Evolutionary conservation across 2,797 vertebrate genomes (phyloP), one percentile per base, ranked within the genome.

Genomic region (Xenentodon cancila): DNA sequence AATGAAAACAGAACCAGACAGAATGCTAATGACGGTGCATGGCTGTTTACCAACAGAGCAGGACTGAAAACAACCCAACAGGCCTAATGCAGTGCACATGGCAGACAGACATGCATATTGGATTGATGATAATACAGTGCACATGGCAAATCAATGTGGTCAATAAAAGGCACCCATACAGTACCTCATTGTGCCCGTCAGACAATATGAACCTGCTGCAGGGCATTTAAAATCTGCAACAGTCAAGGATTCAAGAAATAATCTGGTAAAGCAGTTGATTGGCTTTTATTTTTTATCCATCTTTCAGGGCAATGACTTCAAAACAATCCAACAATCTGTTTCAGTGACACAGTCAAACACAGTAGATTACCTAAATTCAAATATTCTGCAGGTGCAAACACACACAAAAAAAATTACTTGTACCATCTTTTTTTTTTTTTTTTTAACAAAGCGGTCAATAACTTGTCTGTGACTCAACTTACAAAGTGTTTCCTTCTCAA

Each of bases 61-160:
- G 43, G 18, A 63, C 21, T 49, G 60, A 75, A 51, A 71, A 50
- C 70, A 25, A 40, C 15, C 13, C 51, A 72, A 53, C 63, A 64
- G 44, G 45, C 32, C 55, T 83, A 71, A 84, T 81, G 56, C 66
- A 77, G 59, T 75, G 45, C 59, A 51, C 45, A 42, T n/a, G 4
- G 54, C 50, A 43, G 32, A 68, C 51, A 71, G 67, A 75, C 82
- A 64, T 71, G 72, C 62, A 80, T 59, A 80, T 76, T 64, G 84
- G 75, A 76, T 84, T 81, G 65, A 86, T 77, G 82, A 71, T 86
- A 84, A 85, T 75, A 73, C 59, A 74, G 75, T 58, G 64, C 66
- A 7, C 74, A 48, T 25, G 44, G 67, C 51, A 59, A 77, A 85
- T 88, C 82, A 56, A 88, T 81, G 68, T 16, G 71, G 66, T 77